phyloP scores from a whole-genome alignment of 2,888 invertebrate species.

The Cactoblastis cactorum region DNA sequence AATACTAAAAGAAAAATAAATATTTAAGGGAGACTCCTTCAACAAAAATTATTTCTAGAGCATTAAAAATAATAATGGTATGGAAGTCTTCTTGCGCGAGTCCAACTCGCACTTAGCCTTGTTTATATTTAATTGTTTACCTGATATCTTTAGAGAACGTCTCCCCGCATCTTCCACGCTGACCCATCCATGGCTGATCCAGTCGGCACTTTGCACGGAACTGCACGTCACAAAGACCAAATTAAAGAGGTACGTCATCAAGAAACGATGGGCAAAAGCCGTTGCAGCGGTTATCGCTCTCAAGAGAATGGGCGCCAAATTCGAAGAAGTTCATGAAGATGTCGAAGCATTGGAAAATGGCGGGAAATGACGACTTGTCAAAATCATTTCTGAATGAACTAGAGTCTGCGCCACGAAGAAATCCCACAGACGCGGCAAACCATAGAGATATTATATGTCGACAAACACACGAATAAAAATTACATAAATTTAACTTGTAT shows the following conservation, averaged over 20 bases:
- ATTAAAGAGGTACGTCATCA: conserved; percentile 92
- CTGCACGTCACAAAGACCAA: conserved; percentile 87
- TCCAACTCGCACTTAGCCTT: background rate
- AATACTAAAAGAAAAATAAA: too few species aligned
- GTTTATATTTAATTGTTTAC: conserved; percentile 5
- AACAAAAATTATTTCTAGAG: too few species aligned
- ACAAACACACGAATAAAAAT: too few species aligned
- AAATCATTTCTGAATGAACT: background rate
- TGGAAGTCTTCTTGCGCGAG: too few species aligned
- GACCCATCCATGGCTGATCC: conserved; percentile 88
- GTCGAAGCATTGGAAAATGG: conserved; percentile 26
- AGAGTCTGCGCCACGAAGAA: too few species aligned
- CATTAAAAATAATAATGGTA: too few species aligned
- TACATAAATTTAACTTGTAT: too few species aligned
- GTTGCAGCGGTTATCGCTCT: conserved; percentile 93
- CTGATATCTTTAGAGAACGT: conserved; percentile 80
- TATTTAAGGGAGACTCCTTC: too few species aligned
- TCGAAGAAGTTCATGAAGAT: conserved; percentile 69
- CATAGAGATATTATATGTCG: too few species aligned
- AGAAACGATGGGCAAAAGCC: conserved; percentile 94
- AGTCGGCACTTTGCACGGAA: conserved; percentile 82
- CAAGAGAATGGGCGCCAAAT: conserved; percentile 90
- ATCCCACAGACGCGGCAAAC: too few species aligned
- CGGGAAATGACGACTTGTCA: conserved; percentile 16
- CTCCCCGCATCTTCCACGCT: conserved; percentile 85